phyloP scores from a whole-genome alignment of 1,140 invertebrate species.

The Drosophila erecta region DNA sequence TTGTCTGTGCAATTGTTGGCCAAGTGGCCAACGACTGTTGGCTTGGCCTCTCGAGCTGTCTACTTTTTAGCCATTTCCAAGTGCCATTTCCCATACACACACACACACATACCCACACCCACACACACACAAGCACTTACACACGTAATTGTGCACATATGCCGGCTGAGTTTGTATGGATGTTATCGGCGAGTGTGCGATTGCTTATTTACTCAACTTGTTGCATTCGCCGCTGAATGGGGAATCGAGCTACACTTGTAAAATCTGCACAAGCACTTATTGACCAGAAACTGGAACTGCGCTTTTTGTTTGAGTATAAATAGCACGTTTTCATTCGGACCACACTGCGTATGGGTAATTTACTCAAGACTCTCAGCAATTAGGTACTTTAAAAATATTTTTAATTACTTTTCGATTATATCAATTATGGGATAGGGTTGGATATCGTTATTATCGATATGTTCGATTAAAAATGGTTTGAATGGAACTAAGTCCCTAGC shows the following conservation, averaged over 20 bases:
- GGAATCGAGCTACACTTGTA: conserved; percentile 15
- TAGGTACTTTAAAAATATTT: no score
- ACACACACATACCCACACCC: no score
- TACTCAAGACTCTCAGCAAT: neutral
- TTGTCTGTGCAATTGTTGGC: conserved; percentile 27
- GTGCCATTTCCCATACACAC: conserved; percentile 18
- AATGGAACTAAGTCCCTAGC: no score
- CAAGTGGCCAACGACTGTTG: conserved; percentile 45
- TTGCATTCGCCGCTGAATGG: conserved; percentile 63
- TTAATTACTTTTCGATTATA: no score
- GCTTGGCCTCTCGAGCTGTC: conserved; percentile 53
- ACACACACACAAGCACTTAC: no score
- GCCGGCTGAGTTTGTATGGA: neutral
- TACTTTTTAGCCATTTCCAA: conserved; percentile 60
- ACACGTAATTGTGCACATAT: no score
- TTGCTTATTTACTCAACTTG: conserved; percentile 68
- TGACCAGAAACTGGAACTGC: neutral
- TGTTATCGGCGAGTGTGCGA: conserved; percentile 4
- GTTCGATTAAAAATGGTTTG: no score
- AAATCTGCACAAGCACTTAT: neutral
- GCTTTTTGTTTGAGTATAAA: neutral
- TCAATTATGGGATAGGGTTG: no score
- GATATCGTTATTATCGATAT: no score
- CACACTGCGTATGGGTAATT: conserved; percentile 3
- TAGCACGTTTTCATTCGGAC: neutral